Evolutionary conservation across 2,113 vertebrate genomes (phyloP).

Genomic region (Galeopterus variegatus): DNA sequence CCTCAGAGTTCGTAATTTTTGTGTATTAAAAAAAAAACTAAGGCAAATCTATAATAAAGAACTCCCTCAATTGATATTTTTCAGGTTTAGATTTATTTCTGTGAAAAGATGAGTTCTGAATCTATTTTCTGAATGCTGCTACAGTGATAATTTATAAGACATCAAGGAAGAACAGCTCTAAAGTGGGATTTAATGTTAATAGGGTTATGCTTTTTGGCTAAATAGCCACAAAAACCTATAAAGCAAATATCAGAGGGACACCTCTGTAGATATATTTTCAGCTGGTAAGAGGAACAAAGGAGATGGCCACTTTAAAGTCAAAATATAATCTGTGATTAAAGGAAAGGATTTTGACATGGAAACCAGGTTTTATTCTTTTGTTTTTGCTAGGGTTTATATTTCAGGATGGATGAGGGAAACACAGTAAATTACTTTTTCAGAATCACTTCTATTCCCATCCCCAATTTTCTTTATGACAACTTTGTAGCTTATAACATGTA

Average conservation of each 20-base stretch:
- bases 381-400: conserved; percentile 58
- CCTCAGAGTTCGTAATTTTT: conserved; percentile 48
- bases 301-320: conserved; percentile 21
- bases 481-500: conserved; percentile 11
- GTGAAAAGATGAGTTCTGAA: conserved; percentile 39
- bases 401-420: conserved; percentile 27
- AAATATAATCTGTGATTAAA: conserved; percentile 62
- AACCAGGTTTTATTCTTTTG: conserved; percentile 40
- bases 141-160: conserved; percentile 24
- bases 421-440: conserved; percentile 41
- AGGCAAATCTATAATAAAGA: conserved; percentile 33
- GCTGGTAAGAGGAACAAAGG: conserved; percentile 31
- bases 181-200: conserved; percentile 5
- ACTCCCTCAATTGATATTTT: conserved; percentile 34
- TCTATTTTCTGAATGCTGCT: conserved; percentile 56
- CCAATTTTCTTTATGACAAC: conserved; percentile 50
- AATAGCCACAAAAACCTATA: conserved; percentile 62
- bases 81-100: conserved; percentile 41
- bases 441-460: conserved; percentile 49
- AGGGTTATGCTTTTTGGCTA: background rate
- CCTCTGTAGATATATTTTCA: conserved; percentile 47
- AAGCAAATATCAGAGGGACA: conserved; percentile 48
- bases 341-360: conserved; percentile 60
- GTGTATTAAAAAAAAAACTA: background rate
- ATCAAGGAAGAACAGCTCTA: conserved; percentile 60